phyloP scores from a whole-genome alignment of 2,797 vertebrate genomes.

The Ataeniobius toweri region DNA sequence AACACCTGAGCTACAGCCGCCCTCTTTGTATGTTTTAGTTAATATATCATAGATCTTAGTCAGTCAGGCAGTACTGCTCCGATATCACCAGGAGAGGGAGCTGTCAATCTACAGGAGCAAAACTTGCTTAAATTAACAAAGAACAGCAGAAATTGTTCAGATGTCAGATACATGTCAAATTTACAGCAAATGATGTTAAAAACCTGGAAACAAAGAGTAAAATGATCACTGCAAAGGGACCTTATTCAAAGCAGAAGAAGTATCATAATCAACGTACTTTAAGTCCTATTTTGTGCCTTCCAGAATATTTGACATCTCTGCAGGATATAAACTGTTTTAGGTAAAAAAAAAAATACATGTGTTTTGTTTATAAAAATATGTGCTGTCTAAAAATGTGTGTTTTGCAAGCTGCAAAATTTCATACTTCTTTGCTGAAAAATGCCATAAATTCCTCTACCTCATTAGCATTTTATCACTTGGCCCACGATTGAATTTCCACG shows the following conservation, averaged over 20 bases:
- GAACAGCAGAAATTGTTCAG: conserved; percentile 6
- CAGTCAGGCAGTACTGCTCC: not conserved
- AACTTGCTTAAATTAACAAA: not conserved
- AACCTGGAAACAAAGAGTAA: conserved; percentile 9
- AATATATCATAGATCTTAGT: not conserved
- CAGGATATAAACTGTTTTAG: not conserved
- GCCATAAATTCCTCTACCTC: conserved; percentile 25
- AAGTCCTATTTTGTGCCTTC: not conserved
- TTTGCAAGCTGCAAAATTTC: conserved; percentile 6
- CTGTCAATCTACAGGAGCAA: conserved; percentile 23
- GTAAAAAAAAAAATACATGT: not conserved
- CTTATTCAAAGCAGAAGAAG: conserved; percentile 11
- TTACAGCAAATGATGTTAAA: conserved; percentile 20
- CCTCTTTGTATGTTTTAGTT: too few relatives aligned
- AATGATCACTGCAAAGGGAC: not conserved
- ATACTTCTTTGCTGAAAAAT: conserved; percentile 5
- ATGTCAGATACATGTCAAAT: conserved; percentile 14
- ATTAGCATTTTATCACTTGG: conserved; percentile 48
- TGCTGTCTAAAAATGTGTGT: not conserved
- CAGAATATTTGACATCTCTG: not conserved
- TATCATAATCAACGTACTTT: not conserved
- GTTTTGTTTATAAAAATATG: conserved; percentile 6
- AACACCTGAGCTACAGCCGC: too few relatives aligned
- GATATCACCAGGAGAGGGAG: conserved; percentile 53
- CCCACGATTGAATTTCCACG: conserved; percentile 45